Base-by-base conservation (phyloP, 2,797 vertebrate species). In the Naso thynnoides region DNA sequence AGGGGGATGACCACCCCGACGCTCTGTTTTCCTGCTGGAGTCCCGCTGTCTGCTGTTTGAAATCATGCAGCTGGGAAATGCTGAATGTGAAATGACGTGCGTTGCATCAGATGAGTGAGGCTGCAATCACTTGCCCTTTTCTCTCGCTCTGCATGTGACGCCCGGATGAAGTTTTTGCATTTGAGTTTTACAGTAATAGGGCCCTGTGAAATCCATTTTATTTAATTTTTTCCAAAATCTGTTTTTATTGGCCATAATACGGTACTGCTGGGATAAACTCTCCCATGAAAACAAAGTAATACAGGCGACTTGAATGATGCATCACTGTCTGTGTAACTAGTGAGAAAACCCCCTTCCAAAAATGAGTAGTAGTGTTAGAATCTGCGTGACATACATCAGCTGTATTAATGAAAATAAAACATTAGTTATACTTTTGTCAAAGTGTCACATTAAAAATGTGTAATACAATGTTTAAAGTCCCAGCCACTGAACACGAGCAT, bases 61-160 rank as follows among this genome's bases (percentile, higher is more conserved):
- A 66, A 52, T 24, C 53, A 6, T 7, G 2, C 24, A 6, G n/a
- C 16, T 41, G 33, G 56, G 72, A 77, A 73, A 44, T 61, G 84
- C 83, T 77, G 79, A 83, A 39, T 73, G 42, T n/a, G 23, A 19
- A 79, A 21, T 56, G 39, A 59, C 19, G 1, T 31, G 44, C 59
- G 57, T 80, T 85, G 57, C 74, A 36, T 88, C 75, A 73, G 45
- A 84, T 27, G 18, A 63, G 27, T 59, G 56, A 70, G 57, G 75
- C 56, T 79, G 76, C 81, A 76, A 3, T 29, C 19, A 65, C 70
- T 68, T 79, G 61, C 44, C 66, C 70, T 79, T 81, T 80, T 70
- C 69, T 74, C 31, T 70, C 55, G 52, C 53, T 64, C 3, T 65
- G 24, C 83, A 81, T 71, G 86, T 86, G 87, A 86, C 6, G 3